A percentile compares a stretch with the other conserved stretches of the same genome.
phyloP scores from a whole-genome alignment of 2,797 vertebrate species.

The Ctenosaura bakeri region DNA sequence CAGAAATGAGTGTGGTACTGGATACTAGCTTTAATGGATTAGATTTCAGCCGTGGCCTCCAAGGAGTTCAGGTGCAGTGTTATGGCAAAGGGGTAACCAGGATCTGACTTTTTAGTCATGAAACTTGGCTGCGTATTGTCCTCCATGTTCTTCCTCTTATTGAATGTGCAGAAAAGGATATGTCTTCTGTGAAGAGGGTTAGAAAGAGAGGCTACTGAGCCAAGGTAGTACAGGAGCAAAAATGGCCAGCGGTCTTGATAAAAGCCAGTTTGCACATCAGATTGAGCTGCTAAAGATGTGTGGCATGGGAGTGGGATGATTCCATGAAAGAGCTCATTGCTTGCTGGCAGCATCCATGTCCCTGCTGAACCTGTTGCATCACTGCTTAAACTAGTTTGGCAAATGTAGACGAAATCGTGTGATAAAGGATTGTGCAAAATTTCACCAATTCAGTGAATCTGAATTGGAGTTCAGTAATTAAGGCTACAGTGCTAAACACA shows the following conservation, averaged over 20 bases:
- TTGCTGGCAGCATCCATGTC: too few species aligned
- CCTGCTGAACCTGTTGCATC: not conserved
- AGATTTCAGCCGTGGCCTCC: not conserved
- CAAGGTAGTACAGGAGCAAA: not conserved
- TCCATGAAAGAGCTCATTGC: not conserved
- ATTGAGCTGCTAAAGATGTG: not conserved
- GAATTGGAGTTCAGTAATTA: not conserved
- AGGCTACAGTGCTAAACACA: not conserved
- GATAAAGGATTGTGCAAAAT: not conserved
- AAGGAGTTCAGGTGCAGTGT: not conserved
- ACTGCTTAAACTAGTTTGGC: not conserved
- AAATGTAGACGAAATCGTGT: not conserved
- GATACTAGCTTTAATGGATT: not conserved
- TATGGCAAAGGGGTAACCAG: not conserved
- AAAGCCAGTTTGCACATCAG: not conserved
- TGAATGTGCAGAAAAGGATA: not conserved
- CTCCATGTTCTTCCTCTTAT: not conserved
- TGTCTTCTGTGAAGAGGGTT: not conserved
- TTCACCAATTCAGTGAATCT: not conserved
- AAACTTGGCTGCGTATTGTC: not conserved
- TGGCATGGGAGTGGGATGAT: not conserved
- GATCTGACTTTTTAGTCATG: not conserved
- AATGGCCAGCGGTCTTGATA: not conserved
- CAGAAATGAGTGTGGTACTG: not conserved
- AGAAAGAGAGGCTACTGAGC: not conserved